Evolutionary conservation across 2,888 invertebrate genomes (phyloP).

Genomic region (Uloborus plumipes): DNA sequence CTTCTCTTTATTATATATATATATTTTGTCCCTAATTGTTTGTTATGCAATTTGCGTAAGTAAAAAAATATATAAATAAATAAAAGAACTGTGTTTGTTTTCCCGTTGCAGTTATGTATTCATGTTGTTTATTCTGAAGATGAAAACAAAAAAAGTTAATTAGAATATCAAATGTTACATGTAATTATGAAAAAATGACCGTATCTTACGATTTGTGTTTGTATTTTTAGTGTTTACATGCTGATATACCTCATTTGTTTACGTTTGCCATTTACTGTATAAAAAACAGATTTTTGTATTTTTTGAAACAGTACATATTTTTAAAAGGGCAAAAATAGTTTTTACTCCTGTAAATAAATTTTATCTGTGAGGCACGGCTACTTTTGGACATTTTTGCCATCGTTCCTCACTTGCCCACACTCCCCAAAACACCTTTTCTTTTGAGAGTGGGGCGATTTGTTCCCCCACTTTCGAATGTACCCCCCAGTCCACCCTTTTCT

Average conservation of each 20-base stretch:
- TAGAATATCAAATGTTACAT: conserved; percentile 44
- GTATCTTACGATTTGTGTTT: conserved; percentile 43
- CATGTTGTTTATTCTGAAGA: conserved; percentile 43
- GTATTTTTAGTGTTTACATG: conserved; percentile 55
- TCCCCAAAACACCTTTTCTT: background rate
- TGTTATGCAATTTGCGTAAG: conserved; percentile 45
- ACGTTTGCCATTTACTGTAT: conserved; percentile 56
- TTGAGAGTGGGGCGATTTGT: background rate
- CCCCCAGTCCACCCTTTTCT: background rate
- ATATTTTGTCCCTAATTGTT: conserved; percentile 27
- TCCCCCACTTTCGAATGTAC: conserved; percentile 5
- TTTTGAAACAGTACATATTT: conserved; percentile 52
- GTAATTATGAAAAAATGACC: conserved; percentile 38
- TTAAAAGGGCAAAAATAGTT: conserved; percentile 51
- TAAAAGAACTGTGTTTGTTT: conserved; percentile 40
- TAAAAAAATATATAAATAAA: conserved; percentile 24
- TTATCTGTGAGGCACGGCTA: conserved; percentile 52
- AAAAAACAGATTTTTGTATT: conserved; percentile 40
- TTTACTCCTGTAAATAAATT: conserved; percentile 59
- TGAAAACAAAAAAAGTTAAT: conserved; percentile 21
- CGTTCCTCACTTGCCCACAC: conserved; percentile 20
- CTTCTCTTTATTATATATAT: conserved; percentile 35
- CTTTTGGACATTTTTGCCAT: conserved; percentile 51
- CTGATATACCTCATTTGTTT: conserved; percentile 64
- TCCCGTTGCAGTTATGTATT: conserved; percentile 42